phyloP scores from a whole-genome alignment of 2,797 vertebrate genomes.

The Antrozous pallidus region DNA sequence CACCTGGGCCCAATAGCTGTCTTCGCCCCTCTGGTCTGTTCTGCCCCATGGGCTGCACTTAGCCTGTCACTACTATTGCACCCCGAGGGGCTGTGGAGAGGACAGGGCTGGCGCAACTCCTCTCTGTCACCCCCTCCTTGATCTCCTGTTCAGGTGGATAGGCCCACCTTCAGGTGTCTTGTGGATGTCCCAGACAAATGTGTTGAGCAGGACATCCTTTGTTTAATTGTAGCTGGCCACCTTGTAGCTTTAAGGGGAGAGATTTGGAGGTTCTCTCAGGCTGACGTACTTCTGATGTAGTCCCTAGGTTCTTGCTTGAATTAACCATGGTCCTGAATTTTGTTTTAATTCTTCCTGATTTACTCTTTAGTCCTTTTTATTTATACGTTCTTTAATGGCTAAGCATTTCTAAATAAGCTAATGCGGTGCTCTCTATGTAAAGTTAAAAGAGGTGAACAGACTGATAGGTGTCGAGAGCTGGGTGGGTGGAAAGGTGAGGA shows the following conservation, averaged over 20 bases:
- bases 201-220: neutral
- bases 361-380: neutral
- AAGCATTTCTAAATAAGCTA: neutral
- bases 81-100: neutral
- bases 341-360: neutral
- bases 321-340: neutral
- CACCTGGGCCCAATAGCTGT: neutral
- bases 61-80: neutral
- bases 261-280: neutral
- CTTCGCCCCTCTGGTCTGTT: neutral
- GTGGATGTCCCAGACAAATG: neutral
- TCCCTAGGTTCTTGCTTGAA: neutral
- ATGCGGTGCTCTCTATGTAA: neutral
- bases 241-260: neutral
- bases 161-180: neutral
- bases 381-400: neutral
- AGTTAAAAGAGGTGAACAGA: neutral
- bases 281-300: neutral
- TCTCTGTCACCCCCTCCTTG: neutral
- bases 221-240: neutral
- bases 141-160: neutral
- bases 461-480: neutral
- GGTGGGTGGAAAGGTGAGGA: neutral
- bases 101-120: neutral
- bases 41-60: neutral